Evolutionary conservation across 2,888 invertebrate genomes (phyloP).

Genomic region (Pheosia gnoma): DNA sequence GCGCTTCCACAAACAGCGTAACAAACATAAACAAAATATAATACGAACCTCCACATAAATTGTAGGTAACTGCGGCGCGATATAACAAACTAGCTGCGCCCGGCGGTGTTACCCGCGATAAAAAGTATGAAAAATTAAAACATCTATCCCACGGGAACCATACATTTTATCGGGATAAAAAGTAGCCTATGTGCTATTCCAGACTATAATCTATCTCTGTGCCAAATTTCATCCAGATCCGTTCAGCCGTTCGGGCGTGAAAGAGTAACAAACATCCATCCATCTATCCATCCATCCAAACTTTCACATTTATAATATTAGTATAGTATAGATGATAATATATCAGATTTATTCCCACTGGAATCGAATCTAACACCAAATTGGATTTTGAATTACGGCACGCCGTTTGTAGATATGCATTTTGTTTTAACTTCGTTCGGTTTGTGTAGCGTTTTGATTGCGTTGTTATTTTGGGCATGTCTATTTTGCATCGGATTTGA

Average conservation of each 20-base stretch:
- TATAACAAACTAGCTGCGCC: slow-evolving; percentile 67
- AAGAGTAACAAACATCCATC: too few species aligned
- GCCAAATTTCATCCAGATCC: too few species aligned
- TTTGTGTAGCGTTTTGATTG: slow-evolving; percentile 17
- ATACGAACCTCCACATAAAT: slow-evolving; percentile 63
- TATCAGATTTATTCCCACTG: slow-evolving; percentile 67
- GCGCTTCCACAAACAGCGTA: slow-evolving; percentile 22
- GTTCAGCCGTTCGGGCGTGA: too few species aligned
- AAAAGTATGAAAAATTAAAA: too few species aligned
- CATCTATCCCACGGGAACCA: too few species aligned
- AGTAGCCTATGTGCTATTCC: too few species aligned
- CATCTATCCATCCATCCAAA: too few species aligned
- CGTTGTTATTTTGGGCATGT: slow-evolving; percentile 25
- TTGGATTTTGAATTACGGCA: slow-evolving; percentile 74
- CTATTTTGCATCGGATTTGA: not conserved
- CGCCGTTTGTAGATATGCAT: slow-evolving; percentile 37
- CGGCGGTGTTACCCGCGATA: too few species aligned
- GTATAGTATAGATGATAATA: too few species aligned
- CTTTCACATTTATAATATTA: too few species aligned
- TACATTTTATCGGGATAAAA: too few species aligned
- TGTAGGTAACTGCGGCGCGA: slow-evolving; percentile 51
- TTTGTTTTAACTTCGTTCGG: slow-evolving; percentile 31
- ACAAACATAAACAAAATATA: slow-evolving; percentile 56
- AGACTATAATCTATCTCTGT: too few species aligned
- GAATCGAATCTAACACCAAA: slow-evolving; percentile 72